phyloP scores from a whole-genome alignment of 2,113 vertebrate genomes.

The Gymnobelideus leadbeateri region DNA sequence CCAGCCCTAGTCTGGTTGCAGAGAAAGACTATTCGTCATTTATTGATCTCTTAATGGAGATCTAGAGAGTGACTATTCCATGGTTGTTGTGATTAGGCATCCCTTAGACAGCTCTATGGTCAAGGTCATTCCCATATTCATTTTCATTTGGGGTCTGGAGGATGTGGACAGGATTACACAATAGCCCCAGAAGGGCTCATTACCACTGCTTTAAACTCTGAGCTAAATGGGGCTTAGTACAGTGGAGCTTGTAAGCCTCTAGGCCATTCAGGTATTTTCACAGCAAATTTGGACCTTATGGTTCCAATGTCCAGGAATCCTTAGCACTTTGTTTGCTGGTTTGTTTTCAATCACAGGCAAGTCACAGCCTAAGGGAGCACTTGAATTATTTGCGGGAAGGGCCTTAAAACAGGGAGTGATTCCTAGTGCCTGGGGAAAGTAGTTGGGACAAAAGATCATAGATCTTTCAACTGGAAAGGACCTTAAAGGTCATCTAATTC shows the following conservation, averaged over 20 bases:
- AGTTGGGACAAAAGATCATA: not conserved
- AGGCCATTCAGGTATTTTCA: not conserved
- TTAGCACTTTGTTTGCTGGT: not conserved
- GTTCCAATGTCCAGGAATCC: not conserved
- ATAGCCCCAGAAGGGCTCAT: not conserved
- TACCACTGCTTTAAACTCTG: not conserved
- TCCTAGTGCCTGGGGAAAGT: not conserved
- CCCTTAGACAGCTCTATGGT: conserved; percentile 72
- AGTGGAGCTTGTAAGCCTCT: not conserved
- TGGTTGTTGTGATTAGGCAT: conserved; percentile 57
- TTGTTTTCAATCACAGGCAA: not conserved
- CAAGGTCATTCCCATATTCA: conserved; percentile 60
- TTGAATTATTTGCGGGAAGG: not conserved
- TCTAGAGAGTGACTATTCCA: conserved; percentile 65
- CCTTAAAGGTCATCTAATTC: not conserved
- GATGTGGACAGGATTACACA: not conserved
- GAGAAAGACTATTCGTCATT: conserved; percentile 68
- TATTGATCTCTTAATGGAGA: conserved; percentile 79
- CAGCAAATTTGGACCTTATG: not conserved
- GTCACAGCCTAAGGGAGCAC: not conserved
- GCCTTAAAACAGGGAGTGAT: not conserved
- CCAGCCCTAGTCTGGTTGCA: conserved; percentile 72
- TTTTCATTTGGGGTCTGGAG: conserved; percentile 66
- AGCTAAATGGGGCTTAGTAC: not conserved
- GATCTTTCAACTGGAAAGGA: not conserved